phyloP scores from a whole-genome alignment of 2,113 vertebrate genomes.

The Chaetorhynchus papuensis region DNA sequence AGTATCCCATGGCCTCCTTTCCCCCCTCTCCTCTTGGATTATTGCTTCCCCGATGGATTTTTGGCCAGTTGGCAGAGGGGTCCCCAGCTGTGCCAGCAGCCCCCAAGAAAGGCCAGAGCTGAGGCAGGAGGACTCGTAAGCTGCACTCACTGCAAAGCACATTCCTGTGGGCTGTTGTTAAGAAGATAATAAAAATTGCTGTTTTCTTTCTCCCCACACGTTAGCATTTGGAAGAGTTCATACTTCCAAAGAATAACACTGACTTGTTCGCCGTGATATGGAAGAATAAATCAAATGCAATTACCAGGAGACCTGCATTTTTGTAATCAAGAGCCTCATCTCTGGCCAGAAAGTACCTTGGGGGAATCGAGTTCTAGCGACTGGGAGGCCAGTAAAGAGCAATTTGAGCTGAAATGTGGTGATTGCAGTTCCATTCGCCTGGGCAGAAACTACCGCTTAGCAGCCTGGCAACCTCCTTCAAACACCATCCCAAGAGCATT shows the following conservation, averaged over 20 bases:
- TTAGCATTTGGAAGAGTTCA: background rate
- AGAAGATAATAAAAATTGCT: background rate
- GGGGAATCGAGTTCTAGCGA: background rate
- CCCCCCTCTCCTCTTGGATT: fast-evolving
- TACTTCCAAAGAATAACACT: background rate
- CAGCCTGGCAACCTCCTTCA: background rate
- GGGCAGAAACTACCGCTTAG: background rate
- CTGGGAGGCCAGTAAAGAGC: background rate
- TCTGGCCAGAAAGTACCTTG: background rate
- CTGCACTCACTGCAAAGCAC: background rate
- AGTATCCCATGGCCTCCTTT: background rate
- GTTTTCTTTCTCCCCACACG: background rate
- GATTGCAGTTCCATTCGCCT: background rate
- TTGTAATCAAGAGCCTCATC: background rate
- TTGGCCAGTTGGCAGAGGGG: fast-evolving
- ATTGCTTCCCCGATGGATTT: background rate
- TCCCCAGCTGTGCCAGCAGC: background rate
- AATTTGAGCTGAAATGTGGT: background rate
- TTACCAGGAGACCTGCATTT: background rate
- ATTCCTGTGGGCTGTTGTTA: background rate
- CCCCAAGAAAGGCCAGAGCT: background rate
- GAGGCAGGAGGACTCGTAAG: background rate
- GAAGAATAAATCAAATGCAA: background rate
- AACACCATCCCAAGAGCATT: background rate
- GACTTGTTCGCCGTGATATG: fast-evolving